A percentile compares a stretch with the other conserved stretches of the same genome.
These are phyloP conservation scores for Lutjanus erythropterus DNA, from an alignment of 2,113 vertebrate genomes.

Conservation along the genomic window DNA sequence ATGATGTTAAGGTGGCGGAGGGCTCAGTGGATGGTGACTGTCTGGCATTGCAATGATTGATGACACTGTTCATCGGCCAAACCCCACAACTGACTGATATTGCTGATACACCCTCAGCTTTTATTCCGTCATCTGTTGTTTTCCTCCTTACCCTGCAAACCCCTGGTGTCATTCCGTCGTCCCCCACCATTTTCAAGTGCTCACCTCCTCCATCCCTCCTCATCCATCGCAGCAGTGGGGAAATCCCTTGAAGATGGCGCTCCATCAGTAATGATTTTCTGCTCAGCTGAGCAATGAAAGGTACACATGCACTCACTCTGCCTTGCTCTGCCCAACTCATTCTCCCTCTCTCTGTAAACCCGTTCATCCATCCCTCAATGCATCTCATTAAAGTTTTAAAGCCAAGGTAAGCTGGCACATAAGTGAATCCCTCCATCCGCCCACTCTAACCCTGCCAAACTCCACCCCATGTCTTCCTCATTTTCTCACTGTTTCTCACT, in stretches of 20 bases:
- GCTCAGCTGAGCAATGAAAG: constrained; percentile 76
- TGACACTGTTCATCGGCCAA: no score
- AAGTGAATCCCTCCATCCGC: constrained; percentile 46
- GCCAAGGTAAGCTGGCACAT: constrained; percentile 69
- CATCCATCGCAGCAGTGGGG: constrained; percentile 58
- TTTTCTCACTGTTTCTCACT: constrained; percentile 27
- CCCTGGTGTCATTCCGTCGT: background rate
- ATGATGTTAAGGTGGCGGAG: no score
- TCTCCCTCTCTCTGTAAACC: constrained; percentile 54
- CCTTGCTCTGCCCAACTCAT: constrained; percentile 28
- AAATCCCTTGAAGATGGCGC: constrained; percentile 78
- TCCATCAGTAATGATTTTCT: constrained; percentile 83
- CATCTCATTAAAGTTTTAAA: constrained; percentile 79
- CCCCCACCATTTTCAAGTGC: constrained; percentile 33
- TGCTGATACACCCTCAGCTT: background rate
- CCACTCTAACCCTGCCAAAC: constrained; percentile 25
- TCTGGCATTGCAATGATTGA: no score
- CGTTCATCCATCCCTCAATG: constrained; percentile 70
- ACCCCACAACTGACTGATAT: background rate
- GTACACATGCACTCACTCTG: constrained; percentile 61
- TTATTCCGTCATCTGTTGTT: constrained; percentile 9
- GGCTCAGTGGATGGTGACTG: no score
- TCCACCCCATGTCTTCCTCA: background rate
- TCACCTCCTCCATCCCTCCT: constrained; percentile 32
- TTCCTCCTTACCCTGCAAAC: background rate